These are phyloP conservation scores for Atta colombica DNA, from an alignment of 1,140 invertebrate genomes.

Conservation along the genomic window DNA sequence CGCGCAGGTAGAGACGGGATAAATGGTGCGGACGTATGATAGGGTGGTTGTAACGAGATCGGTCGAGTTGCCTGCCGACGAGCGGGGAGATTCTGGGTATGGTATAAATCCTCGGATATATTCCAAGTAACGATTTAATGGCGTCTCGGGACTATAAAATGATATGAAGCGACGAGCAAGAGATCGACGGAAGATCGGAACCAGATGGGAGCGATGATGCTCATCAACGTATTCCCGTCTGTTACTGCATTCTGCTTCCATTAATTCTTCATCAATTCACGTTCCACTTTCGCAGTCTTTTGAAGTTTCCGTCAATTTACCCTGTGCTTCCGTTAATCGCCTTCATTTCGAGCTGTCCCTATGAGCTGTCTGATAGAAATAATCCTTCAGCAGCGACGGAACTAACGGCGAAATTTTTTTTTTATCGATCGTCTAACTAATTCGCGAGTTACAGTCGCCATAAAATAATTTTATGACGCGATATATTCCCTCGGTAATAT, in stretches of 20 bases:
- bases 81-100: not conserved
- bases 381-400: not conserved
- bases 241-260: slow-evolving; percentile 22
- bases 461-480: slow-evolving; percentile 3
- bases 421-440: slow-evolving; percentile 3
- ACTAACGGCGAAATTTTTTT: not conserved
- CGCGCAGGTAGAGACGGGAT: slow-evolving; percentile 44
- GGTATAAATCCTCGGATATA: slow-evolving; percentile 35
- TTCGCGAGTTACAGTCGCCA: not conserved
- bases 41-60: slow-evolving; percentile 43
- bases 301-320: slow-evolving; percentile 31
- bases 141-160: slow-evolving; percentile 47
- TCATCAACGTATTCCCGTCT: slow-evolving; percentile 22
- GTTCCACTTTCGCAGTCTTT: slow-evolving; percentile 16
- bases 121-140: slow-evolving; percentile 56
- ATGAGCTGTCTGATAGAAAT: no score
- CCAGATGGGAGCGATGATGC: not conserved
- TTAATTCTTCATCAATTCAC: slow-evolving; percentile 54
- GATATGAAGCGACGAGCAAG: slow-evolving; percentile 17
- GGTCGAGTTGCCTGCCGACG: slow-evolving; percentile 45
- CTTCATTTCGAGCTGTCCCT: not conserved
- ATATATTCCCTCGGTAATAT: not conserved
- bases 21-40: slow-evolving; percentile 51
- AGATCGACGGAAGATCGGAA: no score
- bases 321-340: not conserved